Base-by-base conservation (phyloP, 2,113 vertebrate genomes). In the Haemorhous mexicanus region DNA sequence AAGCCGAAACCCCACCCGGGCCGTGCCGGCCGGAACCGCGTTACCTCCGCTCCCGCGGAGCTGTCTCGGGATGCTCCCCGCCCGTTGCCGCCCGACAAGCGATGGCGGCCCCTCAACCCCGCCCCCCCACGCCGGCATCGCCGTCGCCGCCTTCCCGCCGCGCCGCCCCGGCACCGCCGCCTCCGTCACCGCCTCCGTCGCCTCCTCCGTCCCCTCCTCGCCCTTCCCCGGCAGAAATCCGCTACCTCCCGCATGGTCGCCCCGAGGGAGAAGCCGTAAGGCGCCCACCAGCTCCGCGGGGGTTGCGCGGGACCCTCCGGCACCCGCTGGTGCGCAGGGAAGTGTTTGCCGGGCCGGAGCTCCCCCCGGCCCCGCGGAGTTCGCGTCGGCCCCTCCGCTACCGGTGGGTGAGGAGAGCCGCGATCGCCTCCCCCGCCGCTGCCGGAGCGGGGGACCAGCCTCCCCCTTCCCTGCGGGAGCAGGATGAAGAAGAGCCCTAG, bases 61-160 rank as follows among this genome's bases (percentile, higher is more conserved):
- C 33, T 3, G 35, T 35, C 43, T 35, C 7, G 12, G 46, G 93
- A 95, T 94, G 93, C 93, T 92, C 20, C n/a, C 10, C 46, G 44
- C 32, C 77, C 68, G 47, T 46, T 53, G 72, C 47, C 56, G 13
- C 15, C 41, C 13, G 27, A 52, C 28, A 26, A 16, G 79, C 68
- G 83, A 96, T 92, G 94, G 94, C 92, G 83, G 83, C 50, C 16
- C 75, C 59, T 9, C 74, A 43, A 41, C 84, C 28, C 81, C 80
- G 53, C 50, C 79, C 47, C 41, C 13, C 52, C 21, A 2, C 13
- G 39, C 81, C 56, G 30, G 17, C 35, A 41, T 37, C 37, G 58
- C 64, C 39, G 53, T 11, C 46, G 20, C 33, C n/a, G 10, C 43
- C 63, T 13, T 11, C 27, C 35, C 82, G 44, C 50, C 59, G 55